Evolutionary conservation across 2,888 invertebrate genomes (phyloP).

Genomic region (Lochmaea capreae): DNA sequence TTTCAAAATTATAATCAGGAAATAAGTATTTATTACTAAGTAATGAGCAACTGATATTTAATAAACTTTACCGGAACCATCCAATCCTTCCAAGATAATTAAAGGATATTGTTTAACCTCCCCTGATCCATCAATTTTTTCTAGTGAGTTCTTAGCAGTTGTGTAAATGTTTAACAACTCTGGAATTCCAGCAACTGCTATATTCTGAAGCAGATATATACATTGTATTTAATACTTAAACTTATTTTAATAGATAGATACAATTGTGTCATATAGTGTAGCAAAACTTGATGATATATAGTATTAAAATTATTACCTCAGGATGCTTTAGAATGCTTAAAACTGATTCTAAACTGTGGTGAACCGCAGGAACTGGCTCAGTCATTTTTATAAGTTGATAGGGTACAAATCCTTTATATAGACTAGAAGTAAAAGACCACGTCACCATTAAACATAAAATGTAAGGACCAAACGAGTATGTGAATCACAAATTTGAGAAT

Average conservation of each 20-base stretch:
- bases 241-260: background rate
- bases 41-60: conserved; percentile 4
- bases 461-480: background rate
- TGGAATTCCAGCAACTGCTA: conserved; percentile 49
- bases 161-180: conserved; percentile 57
- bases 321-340: conserved; percentile 45
- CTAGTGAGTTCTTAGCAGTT: conserved; percentile 41
- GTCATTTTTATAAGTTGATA: conserved; percentile 25
- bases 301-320: conserved; percentile 36
- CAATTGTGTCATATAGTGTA: too few species aligned
- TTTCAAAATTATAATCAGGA: too few species aligned
- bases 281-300: too few species aligned
- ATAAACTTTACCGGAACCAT: conserved; percentile 63
- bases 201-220: conserved; percentile 48
- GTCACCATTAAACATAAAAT: background rate
- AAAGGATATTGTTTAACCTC: conserved; percentile 59
- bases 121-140: conserved; percentile 34
- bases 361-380: conserved; percentile 27
- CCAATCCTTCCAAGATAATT: conserved; percentile 66
- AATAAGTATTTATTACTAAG: background rate
- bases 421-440: background rate
- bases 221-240: conserved; percentile 21
- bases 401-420: background rate
- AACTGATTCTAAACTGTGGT: conserved; percentile 45
- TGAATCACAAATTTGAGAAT: background rate